Evolutionary conservation across 2,888 invertebrate genomes (phyloP), one percentile per base, ranked within the genome.

Genomic region (Peribatodes rhomboidaria): DNA sequence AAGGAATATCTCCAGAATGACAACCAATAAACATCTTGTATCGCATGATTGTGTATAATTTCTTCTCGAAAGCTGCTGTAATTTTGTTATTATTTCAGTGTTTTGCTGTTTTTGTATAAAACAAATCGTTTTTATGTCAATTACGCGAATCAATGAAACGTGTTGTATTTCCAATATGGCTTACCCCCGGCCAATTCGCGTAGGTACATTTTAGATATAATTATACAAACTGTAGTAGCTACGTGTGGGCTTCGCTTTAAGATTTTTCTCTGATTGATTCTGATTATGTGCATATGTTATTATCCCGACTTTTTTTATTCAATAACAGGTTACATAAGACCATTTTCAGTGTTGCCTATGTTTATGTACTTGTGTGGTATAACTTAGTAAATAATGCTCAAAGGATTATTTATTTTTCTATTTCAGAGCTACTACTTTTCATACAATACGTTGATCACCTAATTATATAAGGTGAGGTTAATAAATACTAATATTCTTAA

Each of bases 91-190:
- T 8, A 4, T 22, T 47, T 13, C 20, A n/a, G 47, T 49, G 33
- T 65, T 16, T 22, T 22, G 13, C 33, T n/a, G 14, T n/a, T 16
- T 35, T 54, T 58, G 18, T 31, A 14, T 58, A 31, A 37, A 46
- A 49, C 46, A 27, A 27, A 47, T 54, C 16, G 46, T 72, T 62
- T 72, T 69, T 65, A 60, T 61, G 58, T 33, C 55, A 69, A 67
- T 63, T 35, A 55, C 37, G 61, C 55, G 31, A 58, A 66, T 54
- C 67, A 65, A 71, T 73, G 65, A 82, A 83, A 79, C 82, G 80
- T 83, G 77, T 83, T 85, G 79, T 81, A 81, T 82, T 86, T 88
- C 84, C 90, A 90, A 90, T 86, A 90, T 89, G 90, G 90, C 90
- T 83, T 83, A 76, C 75, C 82, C 79, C 76, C 79, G 77, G 80